Evolutionary conservation across 2,888 invertebrate genomes (phyloP).

Genomic region (Syrphus vitripennis): DNA sequence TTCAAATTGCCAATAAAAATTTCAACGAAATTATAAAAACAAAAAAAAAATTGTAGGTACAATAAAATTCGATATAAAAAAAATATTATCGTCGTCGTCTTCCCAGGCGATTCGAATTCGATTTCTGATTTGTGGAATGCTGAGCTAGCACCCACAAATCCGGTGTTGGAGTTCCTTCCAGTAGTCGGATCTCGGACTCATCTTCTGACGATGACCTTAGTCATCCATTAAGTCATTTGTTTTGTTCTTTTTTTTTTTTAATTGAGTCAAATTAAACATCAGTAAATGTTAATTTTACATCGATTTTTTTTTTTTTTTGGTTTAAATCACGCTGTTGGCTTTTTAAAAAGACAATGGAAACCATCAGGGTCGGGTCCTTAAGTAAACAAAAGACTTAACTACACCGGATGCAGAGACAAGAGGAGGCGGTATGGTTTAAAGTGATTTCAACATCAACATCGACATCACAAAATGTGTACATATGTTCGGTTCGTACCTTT

Average conservation of each 20-base stretch:
- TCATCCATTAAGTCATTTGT: conserved; percentile 63
- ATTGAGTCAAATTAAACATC: conserved; percentile 65
- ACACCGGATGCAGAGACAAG: conserved; percentile 11
- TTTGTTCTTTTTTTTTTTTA: conserved; percentile 23
- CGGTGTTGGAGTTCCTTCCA: not conserved
- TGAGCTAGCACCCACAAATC: not conserved
- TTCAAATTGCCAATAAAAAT: conserved; percentile 64
- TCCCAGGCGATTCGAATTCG: conserved; percentile 13
- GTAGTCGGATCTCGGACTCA: not conserved
- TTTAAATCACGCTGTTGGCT: conserved; percentile 13
- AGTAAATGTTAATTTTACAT: conserved; percentile 60
- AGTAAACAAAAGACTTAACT: conserved; percentile 53
- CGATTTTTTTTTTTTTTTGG: not conserved
- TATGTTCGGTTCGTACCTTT: not conserved
- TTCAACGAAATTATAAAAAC: conserved; percentile 41
- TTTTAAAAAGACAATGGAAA: conserved; percentile 44
- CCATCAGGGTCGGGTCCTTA: conserved; percentile 33
- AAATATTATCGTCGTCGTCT: not conserved
- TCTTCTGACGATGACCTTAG: conserved; percentile 6
- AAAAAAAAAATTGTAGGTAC: not conserved
- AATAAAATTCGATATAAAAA: conserved; percentile 22
- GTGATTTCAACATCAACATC: not conserved
- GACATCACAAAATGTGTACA: not conserved
- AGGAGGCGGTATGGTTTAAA: conserved; percentile 2
- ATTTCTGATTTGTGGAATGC: conserved; percentile 22